Base-by-base conservation (phyloP, 1,140 invertebrate genomes). In the Carcinoscorpius rotundicauda region DNA sequence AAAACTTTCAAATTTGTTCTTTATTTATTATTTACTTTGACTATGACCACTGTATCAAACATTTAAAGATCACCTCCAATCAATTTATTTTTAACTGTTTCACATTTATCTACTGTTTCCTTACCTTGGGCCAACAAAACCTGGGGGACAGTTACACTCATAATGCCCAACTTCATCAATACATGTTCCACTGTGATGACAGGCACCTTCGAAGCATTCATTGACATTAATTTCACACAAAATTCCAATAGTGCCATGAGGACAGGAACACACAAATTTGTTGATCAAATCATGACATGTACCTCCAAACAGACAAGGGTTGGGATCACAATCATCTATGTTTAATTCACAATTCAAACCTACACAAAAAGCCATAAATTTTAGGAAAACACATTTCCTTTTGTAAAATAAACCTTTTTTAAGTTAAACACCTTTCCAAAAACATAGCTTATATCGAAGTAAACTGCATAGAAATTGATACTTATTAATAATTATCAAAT, bases 101-200 rank as follows among this genome's bases (percentile, higher is more conserved):
- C 87, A 10, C 75, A 81, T 74, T 93, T 29, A 29, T 29, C 29
- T 29, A 29, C 29, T 29, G 29, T 29, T 29, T 29, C 29, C 6
- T 81, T 80, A 62, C 89, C 90, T 81, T n/a, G 82, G 77, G 5
- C 91, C 91, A 29, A 79, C 79, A 91, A 91, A 95, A 0, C 92
- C 92, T 0, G 90, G 85, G 2, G 87, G 88, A 75, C 94, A 97
- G 61, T 84, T 83, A 75, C 94, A 97, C 66, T 92, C 89, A 72
- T 93, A 97, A 0, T 88, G 62, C 5, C 69, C 71, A 55, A 64
- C 69, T 68, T 57, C 73, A 77, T 93, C 90, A 56, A 82, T 78
- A 73, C 97, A 99, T 0, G 87, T 93, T 3, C 94, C 96, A 62
- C 94, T 95, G 75, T 99, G 98, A 71, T 95, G 89, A 73, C 97